phyloP scores from a whole-genome alignment of 2,888 invertebrate genomes.

The Calameuta filiformis region DNA sequence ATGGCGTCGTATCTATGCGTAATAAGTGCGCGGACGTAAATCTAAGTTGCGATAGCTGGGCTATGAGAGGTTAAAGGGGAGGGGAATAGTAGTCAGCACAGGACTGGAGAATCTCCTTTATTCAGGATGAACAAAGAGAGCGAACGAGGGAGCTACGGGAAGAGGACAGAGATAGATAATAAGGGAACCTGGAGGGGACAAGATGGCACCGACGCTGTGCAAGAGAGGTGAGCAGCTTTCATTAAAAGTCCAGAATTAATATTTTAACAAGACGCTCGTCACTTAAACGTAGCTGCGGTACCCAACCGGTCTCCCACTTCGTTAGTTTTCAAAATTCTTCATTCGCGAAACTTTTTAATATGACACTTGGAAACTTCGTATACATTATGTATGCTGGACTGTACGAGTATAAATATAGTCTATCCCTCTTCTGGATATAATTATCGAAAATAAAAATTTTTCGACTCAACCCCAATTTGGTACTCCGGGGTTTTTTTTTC shows the following conservation, averaged over 20 bases:
- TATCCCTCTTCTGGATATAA: no score
- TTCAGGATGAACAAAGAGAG: background rate
- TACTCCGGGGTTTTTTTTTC: no score
- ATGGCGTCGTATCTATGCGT: conserved; percentile 2
- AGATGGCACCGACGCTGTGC: conserved; percentile 19
- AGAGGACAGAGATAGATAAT: conserved; percentile 12
- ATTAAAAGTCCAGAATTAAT: conserved; percentile 56
- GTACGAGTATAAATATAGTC: no score
- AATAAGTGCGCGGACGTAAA: conserved; percentile 18
- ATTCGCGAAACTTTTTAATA: no score
- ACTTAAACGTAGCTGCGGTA: conserved; percentile 37
- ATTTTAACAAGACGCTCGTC: conserved; percentile 48
- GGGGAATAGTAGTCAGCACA: background rate
- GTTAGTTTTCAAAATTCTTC: no score
- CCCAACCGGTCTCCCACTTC: conserved; percentile 30
- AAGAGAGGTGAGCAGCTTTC: conserved; percentile 48
- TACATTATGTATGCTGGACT: no score
- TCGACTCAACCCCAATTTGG: no score
- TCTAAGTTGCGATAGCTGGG: conserved; percentile 9
- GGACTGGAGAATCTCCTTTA: no score
- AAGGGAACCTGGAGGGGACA: conserved; percentile 27
- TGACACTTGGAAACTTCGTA: no score
- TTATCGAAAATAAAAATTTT: no score
- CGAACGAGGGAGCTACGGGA: background rate
- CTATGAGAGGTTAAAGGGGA: background rate